Percentiles rank a stretch among this genome's conserved stretches.
These are phyloP conservation scores for Sinocyclocheilus rhinocerous DNA, from an alignment of 2,113 vertebrate genomes.

Conservation along the genomic window DNA sequence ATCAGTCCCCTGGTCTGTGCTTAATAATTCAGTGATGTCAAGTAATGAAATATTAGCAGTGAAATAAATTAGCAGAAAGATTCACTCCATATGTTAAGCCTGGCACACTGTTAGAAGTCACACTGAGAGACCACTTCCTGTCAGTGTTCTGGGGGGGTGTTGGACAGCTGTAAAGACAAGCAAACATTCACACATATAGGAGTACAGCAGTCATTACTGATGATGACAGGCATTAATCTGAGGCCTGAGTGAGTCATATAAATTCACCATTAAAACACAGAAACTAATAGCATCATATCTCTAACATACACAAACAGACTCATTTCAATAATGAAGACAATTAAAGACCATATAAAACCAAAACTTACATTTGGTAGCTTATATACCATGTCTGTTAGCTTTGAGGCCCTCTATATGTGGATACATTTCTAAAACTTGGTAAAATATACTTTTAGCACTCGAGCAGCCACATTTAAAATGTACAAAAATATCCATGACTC, in stretches of 20 bases:
- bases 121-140: conserved; percentile 22
- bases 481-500: conserved; percentile 13
- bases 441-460: not conserved
- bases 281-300: not conserved
- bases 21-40: conserved; percentile 22
- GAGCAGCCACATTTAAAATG: not conserved
- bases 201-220: not conserved
- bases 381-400: not conserved
- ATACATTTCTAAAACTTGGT: not conserved
- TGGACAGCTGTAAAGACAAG: conserved; percentile 25
- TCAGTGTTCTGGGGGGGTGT: conserved; percentile 6
- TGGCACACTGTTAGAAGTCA: conserved; percentile 26
- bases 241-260: not conserved
- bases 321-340: not conserved
- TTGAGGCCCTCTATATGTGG: not conserved
- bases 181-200: not conserved
- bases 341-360: conserved; percentile 47
- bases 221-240: not conserved
- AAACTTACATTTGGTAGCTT: not conserved
- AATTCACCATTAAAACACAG: not conserved
- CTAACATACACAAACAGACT: no score
- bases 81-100: not conserved
- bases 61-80: conserved; percentile 24
- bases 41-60: conserved; percentile 24
- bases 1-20: conserved; percentile 14